phyloP scores from a whole-genome alignment of 2,888 invertebrate genomes.

The Cyaniris semiargus region DNA sequence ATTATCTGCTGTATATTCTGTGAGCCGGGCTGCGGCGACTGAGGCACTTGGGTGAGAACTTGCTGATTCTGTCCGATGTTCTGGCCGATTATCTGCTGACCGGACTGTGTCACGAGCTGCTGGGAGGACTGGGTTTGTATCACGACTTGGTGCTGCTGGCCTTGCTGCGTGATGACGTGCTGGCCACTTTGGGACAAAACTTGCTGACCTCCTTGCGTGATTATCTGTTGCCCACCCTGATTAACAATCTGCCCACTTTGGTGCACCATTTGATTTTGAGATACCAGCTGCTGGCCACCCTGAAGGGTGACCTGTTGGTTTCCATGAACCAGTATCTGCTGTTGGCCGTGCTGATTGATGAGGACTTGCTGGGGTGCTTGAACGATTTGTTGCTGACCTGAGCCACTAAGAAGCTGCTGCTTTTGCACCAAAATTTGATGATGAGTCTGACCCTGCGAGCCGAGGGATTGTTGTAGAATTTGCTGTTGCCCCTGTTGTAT shows the following conservation, averaged over 20 bases:
- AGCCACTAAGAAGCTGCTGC: constrained; percentile 80
- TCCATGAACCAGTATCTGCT: constrained; percentile 74
- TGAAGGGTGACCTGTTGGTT: constrained; percentile 75
- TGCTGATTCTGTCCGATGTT: constrained; percentile 67
- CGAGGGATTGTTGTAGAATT: constrained; percentile 81
- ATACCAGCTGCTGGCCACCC: constrained; percentile 72
- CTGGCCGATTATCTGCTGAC: constrained; percentile 73
- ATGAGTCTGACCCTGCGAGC: constrained; percentile 74
- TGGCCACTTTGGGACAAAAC: constrained; percentile 74
- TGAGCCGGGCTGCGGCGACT: constrained; percentile 64
- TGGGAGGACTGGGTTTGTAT: constrained; percentile 70
- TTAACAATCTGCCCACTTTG: constrained; percentile 74
- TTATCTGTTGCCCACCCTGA: constrained; percentile 70
- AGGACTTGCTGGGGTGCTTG: constrained; percentile 78
- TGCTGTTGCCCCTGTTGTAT: constrained; percentile 81
- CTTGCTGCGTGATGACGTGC: constrained; percentile 74
- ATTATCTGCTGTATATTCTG: constrained; percentile 77
- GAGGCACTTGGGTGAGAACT: constrained; percentile 69
- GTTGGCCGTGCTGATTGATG: constrained; percentile 74
- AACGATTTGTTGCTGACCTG: constrained; percentile 75
- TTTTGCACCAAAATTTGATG: constrained; percentile 76
- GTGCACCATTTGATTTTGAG: constrained; percentile 72
- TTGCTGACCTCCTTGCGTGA: constrained; percentile 68
- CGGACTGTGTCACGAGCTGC: constrained; percentile 73
- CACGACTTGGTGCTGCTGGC: constrained; percentile 73